phyloP scores from a whole-genome alignment of 2,113 vertebrate species.

The Asarcornis scutulata region DNA sequence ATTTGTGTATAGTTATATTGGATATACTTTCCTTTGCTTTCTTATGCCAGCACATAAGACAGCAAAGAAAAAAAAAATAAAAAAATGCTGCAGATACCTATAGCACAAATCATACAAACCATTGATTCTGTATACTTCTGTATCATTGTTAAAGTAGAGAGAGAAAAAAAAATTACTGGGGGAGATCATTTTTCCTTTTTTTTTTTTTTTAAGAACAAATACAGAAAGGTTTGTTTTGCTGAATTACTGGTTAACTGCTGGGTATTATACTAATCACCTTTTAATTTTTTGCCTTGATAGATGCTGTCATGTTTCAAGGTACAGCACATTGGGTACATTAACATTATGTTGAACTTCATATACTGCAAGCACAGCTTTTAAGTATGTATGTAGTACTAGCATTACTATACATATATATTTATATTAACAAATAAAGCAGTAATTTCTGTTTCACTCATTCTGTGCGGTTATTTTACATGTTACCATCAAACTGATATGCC shows the following conservation, averaged over 20 bases:
- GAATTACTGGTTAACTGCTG: neutral
- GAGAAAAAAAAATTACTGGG: neutral
- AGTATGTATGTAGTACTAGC: neutral
- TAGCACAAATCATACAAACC: neutral
- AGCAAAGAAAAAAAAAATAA: neutral
- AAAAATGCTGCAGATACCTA: neutral
- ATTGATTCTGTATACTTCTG: rapidly evolving
- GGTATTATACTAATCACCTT: neutral
- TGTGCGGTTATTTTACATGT: neutral
- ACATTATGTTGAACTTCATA: neutral
- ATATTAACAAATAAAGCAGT: neutral
- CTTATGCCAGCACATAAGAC: neutral
- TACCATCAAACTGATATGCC: neutral
- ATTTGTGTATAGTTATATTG: neutral
- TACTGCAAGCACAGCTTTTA: neutral
- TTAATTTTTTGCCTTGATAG: neutral
- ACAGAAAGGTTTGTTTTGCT: neutral
- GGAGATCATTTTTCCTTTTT: neutral
- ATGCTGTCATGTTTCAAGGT: neutral
- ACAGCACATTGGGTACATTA: neutral
- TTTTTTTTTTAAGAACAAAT: neutral
- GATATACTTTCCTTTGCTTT: neutral
- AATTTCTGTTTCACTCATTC: neutral
- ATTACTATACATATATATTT: neutral
- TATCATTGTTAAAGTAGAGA: neutral